phyloP scores from a whole-genome alignment of 2,113 vertebrate species.

The Halcyon senegalensis region DNA sequence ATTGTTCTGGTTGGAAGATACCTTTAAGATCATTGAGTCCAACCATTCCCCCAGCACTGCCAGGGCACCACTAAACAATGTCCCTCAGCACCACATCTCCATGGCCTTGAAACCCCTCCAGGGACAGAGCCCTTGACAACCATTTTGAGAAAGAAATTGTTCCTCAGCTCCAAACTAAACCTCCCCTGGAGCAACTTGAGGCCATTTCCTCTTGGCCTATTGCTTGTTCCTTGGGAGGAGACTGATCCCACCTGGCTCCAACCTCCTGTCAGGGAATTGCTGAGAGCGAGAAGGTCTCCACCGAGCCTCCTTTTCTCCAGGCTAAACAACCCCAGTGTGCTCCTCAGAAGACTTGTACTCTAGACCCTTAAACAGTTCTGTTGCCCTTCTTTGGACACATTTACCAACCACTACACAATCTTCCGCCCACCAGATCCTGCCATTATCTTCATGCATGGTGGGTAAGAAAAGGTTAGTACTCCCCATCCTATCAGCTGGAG shows the following conservation, averaged over 20 bases:
- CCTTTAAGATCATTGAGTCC: not conserved
- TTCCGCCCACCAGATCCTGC: not conserved
- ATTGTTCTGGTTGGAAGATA: not conserved
- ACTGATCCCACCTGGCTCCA: not conserved
- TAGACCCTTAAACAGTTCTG: not conserved
- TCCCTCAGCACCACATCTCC: not conserved
- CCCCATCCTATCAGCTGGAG: not conserved
- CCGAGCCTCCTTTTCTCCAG: not conserved
- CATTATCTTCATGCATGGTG: not conserved
- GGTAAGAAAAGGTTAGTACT: not conserved
- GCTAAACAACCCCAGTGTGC: not conserved
- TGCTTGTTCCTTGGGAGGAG: not conserved
- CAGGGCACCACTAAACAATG: not conserved
- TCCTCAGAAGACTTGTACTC: not conserved
- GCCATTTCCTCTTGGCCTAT: not conserved
- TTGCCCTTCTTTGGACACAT: not conserved
- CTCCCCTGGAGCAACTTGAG: not conserved
- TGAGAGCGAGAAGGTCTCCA: not conserved
- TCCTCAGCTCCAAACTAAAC: not conserved
- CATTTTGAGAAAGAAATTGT: not conserved
- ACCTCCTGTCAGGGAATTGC: not conserved
- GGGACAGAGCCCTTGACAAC: not conserved
- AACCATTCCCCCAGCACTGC: not conserved
- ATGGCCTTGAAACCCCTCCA: not conserved
- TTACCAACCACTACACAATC: not conserved